These are phyloP conservation scores for Euura lappo DNA, from an alignment of 1,140 invertebrate species.

Conservation along the genomic window DNA sequence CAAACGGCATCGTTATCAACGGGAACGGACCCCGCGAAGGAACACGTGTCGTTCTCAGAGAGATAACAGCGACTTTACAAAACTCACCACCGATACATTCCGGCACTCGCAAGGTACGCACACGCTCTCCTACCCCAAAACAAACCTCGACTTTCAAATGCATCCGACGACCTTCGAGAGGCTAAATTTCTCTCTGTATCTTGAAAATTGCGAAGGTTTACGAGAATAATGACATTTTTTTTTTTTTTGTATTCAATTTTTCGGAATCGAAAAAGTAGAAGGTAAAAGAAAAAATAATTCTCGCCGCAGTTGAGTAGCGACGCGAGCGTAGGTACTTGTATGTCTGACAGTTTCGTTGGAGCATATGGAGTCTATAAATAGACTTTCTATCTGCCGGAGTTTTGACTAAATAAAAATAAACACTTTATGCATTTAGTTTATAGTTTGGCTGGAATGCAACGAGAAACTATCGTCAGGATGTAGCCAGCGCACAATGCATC, in stretches of 20 bases:
- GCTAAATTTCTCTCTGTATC: no score
- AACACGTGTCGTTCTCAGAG: constrained; percentile 41
- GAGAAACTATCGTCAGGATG: not conserved
- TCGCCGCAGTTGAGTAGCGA: no score
- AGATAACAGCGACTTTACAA: constrained; percentile 46
- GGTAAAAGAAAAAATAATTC: not conserved
- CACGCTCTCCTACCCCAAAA: no score
- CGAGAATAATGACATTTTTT: no score
- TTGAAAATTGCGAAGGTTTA: no score
- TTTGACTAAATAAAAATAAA: constrained; percentile 42
- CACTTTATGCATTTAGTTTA: constrained; percentile 5
- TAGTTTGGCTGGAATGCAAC: not conserved
- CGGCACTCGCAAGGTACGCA: constrained; percentile 35
- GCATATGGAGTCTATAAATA: constrained; percentile 45
- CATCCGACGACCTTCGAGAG: no score
- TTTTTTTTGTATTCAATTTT: no score
- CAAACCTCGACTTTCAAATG: no score
- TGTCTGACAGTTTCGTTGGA: constrained; percentile 38
- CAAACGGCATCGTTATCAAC: constrained; percentile 5
- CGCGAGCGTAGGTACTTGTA: not conserved
- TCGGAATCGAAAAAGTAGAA: not conserved
- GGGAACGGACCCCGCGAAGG: constrained; percentile 35
- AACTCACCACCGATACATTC: constrained; percentile 39
- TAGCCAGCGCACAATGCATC: not conserved
- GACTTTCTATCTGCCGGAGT: constrained; percentile 37